A percentile compares a stretch with the other conserved stretches of the same genome.
Conservation (phyloP, 2,888 invertebrate genomes). For the Lysandra bellargus region DNA sequence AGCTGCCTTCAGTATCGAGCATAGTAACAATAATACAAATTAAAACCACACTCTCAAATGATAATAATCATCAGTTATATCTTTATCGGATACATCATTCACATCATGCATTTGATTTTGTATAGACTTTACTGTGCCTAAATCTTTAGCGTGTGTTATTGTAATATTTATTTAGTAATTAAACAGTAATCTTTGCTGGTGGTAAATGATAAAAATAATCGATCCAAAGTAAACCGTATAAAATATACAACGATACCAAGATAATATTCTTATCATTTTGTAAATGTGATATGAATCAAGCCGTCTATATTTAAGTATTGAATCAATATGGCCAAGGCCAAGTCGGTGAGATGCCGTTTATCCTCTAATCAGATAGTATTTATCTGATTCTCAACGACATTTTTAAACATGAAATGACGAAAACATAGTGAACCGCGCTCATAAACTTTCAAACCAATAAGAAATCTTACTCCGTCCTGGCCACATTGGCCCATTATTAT, state of each 20-base stretch:
- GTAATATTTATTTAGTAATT: too few relatives aligned
- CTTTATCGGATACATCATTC: too few relatives aligned
- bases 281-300: constrained; percentile 20
- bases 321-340: constrained; percentile 3
- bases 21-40: too few relatives aligned
- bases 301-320: constrained; percentile 15
- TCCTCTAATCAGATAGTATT: not conserved
- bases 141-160: too few relatives aligned
- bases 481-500: too few relatives aligned
- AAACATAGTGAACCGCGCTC: not conserved
- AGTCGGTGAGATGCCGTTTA: not conserved
- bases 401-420: not conserved
- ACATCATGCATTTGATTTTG: too few relatives aligned
- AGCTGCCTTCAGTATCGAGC: too few relatives aligned
- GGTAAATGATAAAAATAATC: not conserved
- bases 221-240: not conserved
- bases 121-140: too few relatives aligned
- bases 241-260: not conserved
- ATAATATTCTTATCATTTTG: constrained; percentile 3
- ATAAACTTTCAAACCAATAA: too few relatives aligned
- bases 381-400: not conserved
- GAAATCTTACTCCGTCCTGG: too few relatives aligned
- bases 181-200: not conserved
- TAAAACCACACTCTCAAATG: too few relatives aligned
- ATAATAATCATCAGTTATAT: too few relatives aligned